These are phyloP conservation scores for Bubo blakistoni DNA, from an alignment of 2,113 vertebrate genomes.

Conservation along the genomic window DNA sequence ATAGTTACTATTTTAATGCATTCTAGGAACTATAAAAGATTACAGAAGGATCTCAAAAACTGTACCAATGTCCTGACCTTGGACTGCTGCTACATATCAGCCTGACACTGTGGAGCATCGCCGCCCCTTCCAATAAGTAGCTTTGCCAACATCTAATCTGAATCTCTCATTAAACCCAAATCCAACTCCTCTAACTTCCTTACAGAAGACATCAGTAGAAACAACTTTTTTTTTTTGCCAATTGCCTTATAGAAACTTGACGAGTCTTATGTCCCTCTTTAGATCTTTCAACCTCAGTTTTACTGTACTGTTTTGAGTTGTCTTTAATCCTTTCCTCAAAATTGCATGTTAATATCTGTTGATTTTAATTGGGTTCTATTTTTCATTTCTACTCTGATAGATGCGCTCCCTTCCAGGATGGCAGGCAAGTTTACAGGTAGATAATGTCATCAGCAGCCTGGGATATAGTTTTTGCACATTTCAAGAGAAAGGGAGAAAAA, in stretches of 20 bases:
- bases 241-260: not conserved
- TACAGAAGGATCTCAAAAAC: not conserved
- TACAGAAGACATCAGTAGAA: not conserved
- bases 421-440: not conserved
- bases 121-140: not conserved
- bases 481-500: not conserved
- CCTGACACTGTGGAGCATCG: not conserved
- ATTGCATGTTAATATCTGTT: accelerated
- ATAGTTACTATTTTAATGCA: not conserved
- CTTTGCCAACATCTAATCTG: not conserved
- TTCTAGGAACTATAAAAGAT: not conserved
- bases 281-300: not conserved
- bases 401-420: not conserved
- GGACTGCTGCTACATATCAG: not conserved
- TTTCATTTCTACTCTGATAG: not conserved
- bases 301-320: not conserved
- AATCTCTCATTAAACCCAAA: not conserved
- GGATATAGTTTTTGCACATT: not conserved
- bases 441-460: not conserved
- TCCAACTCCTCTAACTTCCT: not conserved
- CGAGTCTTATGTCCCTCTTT: not conserved
- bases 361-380: not conserved
- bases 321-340: not conserved
- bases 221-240: not conserved
- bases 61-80: too few species aligned